Evolutionary conservation across 1,140 invertebrate genomes (phyloP).

Genomic region (Stratiolaelaps scimitus): DNA sequence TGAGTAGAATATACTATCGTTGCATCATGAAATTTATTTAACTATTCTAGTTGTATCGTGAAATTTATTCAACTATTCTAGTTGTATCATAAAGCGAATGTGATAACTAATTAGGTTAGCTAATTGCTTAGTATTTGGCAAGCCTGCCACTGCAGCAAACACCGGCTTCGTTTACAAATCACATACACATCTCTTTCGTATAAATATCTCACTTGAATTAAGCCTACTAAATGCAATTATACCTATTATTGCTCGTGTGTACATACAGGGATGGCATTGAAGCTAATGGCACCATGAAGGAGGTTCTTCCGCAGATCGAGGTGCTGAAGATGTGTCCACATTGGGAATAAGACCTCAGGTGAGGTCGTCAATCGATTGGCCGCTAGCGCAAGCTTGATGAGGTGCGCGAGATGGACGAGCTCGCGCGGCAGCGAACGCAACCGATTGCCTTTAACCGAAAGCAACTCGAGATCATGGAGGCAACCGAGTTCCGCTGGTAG

Average conservation of each 20-base stretch:
- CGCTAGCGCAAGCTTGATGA: conserved; percentile 60
- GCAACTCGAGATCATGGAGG: conserved; percentile 37
- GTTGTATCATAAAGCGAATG: too few relatives aligned
- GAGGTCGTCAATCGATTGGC: conserved; percentile 56
- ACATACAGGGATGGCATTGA: conserved; percentile 17
- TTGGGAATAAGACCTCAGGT: conserved; percentile 54
- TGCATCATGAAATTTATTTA: too few relatives aligned
- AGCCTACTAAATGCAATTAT: background rate
- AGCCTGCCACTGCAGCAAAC: too few relatives aligned
- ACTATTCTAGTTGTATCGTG: too few relatives aligned
- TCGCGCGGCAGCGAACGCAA: background rate
- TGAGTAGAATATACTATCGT: too few relatives aligned
- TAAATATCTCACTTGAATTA: too few relatives aligned
- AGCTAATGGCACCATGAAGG: background rate
- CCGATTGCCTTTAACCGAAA: conserved; percentile 9
- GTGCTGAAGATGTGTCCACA: conserved; percentile 40
- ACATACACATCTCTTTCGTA: too few relatives aligned
- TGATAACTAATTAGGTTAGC: too few relatives aligned
- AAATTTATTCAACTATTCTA: too few relatives aligned
- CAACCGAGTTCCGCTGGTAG: conserved; percentile 50
- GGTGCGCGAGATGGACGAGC: conserved; percentile 35
- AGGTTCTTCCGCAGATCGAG: conserved; percentile 16
- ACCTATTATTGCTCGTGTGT: background rate
- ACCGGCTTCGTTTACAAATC: too few relatives aligned
- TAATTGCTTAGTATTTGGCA: too few relatives aligned